Conservation (phyloP, 2,113 vertebrate species). For the Lophotis ruficrista region DNA sequence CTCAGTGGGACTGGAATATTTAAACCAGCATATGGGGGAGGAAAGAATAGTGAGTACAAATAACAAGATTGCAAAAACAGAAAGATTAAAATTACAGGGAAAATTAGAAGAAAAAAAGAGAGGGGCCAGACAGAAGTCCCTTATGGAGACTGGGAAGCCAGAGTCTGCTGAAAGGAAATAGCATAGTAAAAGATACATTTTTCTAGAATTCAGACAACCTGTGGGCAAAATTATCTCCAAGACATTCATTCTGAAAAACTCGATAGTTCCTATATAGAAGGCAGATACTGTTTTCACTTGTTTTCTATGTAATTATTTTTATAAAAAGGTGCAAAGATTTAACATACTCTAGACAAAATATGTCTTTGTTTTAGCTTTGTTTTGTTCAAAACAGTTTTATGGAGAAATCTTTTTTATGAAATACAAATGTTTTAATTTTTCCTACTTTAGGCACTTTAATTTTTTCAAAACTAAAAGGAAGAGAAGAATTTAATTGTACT, state of each 20-base stretch:
- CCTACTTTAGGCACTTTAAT: background rate
- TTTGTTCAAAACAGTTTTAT: background rate
- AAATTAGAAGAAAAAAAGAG: background rate
- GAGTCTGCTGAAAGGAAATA: background rate
- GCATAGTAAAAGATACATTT: background rate
- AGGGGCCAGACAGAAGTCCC: background rate
- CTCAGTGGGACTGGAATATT: constrained; percentile 27
- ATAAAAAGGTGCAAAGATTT: background rate
- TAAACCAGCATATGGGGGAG: background rate
- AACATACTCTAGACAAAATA: background rate
- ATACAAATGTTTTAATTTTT: background rate
- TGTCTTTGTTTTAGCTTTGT: background rate
- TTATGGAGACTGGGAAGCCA: background rate
- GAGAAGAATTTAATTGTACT: background rate
- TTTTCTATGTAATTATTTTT: background rate
- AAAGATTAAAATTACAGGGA: background rate
- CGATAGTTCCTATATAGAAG: background rate
- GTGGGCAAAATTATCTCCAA: background rate
- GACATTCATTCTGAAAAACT: background rate
- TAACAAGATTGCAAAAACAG: constrained; percentile 30
- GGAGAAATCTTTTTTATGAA: background rate
- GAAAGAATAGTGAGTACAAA: constrained; percentile 40
- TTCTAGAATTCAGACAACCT: background rate
- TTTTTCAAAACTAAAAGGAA: background rate
- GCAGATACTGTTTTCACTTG: background rate